Evolutionary conservation across 2,797 vertebrate genomes (phyloP).

Genomic region (Pangasius krempfi): DNA sequence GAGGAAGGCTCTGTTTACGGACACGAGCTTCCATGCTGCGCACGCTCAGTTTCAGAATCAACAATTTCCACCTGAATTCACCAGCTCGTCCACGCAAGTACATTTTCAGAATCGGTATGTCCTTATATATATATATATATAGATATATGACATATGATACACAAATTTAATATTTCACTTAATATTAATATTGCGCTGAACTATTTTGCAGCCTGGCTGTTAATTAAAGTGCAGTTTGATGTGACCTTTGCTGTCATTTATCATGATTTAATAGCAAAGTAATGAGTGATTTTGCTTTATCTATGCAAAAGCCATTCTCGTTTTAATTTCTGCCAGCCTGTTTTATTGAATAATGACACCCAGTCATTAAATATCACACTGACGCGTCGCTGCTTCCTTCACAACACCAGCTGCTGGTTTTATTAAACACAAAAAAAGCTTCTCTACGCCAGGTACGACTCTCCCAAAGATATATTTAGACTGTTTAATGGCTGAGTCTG

Average conservation of each 20-base stretch:
- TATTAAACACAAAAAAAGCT: constrained; percentile 25
- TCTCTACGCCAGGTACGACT: background rate
- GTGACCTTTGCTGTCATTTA: background rate
- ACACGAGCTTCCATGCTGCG: background rate
- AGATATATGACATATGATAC: background rate
- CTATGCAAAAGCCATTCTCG: background rate
- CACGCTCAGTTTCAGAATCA: background rate
- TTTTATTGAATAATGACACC: background rate
- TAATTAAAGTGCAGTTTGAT: background rate
- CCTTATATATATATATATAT: background rate
- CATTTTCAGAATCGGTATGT: background rate
- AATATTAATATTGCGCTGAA: no score
- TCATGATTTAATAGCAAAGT: background rate
- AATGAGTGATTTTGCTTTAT: background rate
- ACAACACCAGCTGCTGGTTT: constrained; percentile 26
- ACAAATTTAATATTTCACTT: background rate
- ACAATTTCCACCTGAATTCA: background rate
- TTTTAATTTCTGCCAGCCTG: constrained; percentile 1
- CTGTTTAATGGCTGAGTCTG: constrained; percentile 43
- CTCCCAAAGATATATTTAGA: constrained; percentile 39
- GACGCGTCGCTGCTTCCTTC: background rate
- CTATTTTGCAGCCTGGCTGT: background rate
- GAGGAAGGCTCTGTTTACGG: background rate
- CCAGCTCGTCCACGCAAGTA: background rate
- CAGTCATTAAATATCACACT: background rate